phyloP scores from a whole-genome alignment of 2,888 invertebrate genomes.

The Microchrysa polita region DNA sequence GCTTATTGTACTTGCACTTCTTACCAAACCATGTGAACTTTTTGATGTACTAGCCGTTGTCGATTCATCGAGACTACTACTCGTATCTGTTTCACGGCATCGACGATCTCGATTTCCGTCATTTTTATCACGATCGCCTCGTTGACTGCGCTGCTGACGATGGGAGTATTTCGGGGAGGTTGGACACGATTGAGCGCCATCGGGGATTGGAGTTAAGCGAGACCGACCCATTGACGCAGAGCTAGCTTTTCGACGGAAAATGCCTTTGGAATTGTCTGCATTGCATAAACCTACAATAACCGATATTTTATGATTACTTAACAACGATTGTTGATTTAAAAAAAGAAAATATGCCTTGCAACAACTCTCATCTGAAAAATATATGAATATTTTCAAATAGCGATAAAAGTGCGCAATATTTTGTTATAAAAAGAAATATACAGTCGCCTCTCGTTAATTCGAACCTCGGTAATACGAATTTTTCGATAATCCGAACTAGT shows the following conservation, averaged over 20 bases:
- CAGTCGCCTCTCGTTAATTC: too few species aligned
- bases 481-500: too few species aligned
- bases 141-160: constrained; percentile 60
- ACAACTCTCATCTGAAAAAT: too few species aligned
- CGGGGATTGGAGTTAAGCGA: constrained; percentile 54
- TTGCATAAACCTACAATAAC: constrained; percentile 60
- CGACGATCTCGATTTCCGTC: neutral
- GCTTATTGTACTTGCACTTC: constrained; percentile 60
- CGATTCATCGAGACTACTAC: constrained; percentile 49
- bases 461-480: too few species aligned
- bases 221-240: constrained; percentile 58
- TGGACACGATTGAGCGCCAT: constrained; percentile 62
- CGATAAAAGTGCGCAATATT: too few species aligned
- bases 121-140: constrained; percentile 48
- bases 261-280: constrained; percentile 62
- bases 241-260: constrained; percentile 63
- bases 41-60: constrained; percentile 49
- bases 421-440: too few species aligned
- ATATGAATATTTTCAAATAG: too few species aligned
- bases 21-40: constrained; percentile 47
- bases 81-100: constrained; percentile 44
- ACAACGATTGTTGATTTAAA: too few species aligned
- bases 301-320: too few species aligned
- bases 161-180: constrained; percentile 63
- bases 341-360: neutral